Evolutionary conservation across 2,888 invertebrate species (phyloP).

Genomic region (Zhuqinia jingwanae): DNA sequence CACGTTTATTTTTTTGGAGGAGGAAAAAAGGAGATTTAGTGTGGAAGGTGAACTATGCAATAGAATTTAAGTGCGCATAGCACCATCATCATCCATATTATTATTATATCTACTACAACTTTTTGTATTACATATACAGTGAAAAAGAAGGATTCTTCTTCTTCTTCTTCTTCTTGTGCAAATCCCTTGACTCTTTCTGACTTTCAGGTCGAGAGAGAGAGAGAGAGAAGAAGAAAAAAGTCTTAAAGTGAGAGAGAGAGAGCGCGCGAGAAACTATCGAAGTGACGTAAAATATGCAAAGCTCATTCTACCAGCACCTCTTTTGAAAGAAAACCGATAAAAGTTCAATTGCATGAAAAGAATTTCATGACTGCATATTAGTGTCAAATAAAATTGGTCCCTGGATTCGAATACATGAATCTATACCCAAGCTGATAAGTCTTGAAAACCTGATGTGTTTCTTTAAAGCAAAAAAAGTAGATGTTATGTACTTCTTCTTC

Average conservation of each 20-base stretch:
- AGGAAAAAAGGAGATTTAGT: slow-evolving; percentile 15
- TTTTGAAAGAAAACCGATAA: slow-evolving; percentile 69
- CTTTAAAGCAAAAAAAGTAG: not conserved
- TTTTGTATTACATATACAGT: not conserved
- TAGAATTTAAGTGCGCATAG: slow-evolving; percentile 14
- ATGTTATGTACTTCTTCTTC: not conserved
- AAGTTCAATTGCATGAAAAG: slow-evolving; percentile 75
- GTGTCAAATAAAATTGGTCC: slow-evolving; percentile 75
- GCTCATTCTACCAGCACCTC: slow-evolving; percentile 49
- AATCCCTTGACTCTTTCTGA: slow-evolving; percentile 47
- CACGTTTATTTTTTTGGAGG: not conserved
- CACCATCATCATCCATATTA: not conserved
- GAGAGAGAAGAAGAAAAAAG: slow-evolving; percentile 48
- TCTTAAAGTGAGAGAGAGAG: slow-evolving; percentile 13
- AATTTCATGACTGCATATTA: slow-evolving; percentile 77
- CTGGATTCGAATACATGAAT: slow-evolving; percentile 13
- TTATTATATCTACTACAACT: not conserved
- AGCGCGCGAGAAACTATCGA: slow-evolving; percentile 36
- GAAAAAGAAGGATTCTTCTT: slow-evolving; percentile 4
- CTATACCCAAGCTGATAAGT: not conserved
- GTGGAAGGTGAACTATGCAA: not conserved
- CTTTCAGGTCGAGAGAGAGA: slow-evolving; percentile 50
- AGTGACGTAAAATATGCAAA: slow-evolving; percentile 68
- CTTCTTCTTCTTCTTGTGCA: no score
- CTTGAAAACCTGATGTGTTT: not conserved